Conservation (phyloP, 2,113 vertebrate genomes). For the Phodopus roborovskii region DNA sequence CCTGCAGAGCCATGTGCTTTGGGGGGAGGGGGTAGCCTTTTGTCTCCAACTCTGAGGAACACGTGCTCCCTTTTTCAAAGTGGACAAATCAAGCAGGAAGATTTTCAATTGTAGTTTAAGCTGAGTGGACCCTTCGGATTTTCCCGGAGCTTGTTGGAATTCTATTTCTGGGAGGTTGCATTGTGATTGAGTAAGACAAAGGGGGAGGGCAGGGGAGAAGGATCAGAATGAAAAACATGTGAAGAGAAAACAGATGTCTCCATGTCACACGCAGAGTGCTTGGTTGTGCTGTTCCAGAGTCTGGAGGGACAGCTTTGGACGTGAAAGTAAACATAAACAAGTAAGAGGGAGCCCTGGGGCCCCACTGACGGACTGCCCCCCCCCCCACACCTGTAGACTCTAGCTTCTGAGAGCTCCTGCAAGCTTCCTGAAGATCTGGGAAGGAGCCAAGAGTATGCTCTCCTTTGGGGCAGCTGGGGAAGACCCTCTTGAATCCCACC, state of each 20-base stretch:
- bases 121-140: constrained; percentile 37
- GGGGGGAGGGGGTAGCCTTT: background rate
- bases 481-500: background rate
- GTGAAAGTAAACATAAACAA: constrained; percentile 19
- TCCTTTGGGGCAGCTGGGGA: background rate
- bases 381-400: constrained; percentile 43
- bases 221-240: constrained; percentile 65
- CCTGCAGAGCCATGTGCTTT: background rate
- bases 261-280: constrained; percentile 7
- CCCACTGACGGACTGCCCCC: background rate
- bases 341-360: background rate
- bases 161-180: constrained; percentile 74
- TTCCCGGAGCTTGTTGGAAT: constrained; percentile 64
- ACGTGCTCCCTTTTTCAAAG: constrained; percentile 39
- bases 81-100: constrained; percentile 38
- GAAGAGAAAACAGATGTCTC: constrained; percentile 82
- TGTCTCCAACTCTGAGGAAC: constrained; percentile 22
- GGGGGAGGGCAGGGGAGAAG: background rate
- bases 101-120: constrained; percentile 68
- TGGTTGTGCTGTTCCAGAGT: constrained; percentile 47
- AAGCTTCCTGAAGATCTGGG: fast-evolving
- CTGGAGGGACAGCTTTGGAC: constrained; percentile 18
- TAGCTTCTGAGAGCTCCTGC: fast-evolving
- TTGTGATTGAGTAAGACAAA: constrained; percentile 74
- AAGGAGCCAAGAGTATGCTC: background rate